phyloP scores from a whole-genome alignment of 1,140 invertebrate species.

The Dolichoris vasculosae region DNA sequence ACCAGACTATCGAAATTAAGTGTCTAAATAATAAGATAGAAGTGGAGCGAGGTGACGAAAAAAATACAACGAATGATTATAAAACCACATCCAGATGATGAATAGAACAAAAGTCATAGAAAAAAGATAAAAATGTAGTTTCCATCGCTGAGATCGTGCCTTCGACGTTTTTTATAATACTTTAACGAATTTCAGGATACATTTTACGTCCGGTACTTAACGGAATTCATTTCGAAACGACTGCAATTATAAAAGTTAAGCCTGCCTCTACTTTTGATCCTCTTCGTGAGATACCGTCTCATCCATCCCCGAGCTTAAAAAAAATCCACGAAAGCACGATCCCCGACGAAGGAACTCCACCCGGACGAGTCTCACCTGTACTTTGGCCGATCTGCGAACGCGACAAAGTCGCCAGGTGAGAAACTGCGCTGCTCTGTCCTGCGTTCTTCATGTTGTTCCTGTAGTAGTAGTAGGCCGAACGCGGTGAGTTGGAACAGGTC shows the following conservation, averaged over 20 bases:
- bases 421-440: slow-evolving; percentile 67
- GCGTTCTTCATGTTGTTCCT: slow-evolving; percentile 75
- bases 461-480: slow-evolving; percentile 87
- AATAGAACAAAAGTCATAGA: neutral
- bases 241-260: too few species aligned
- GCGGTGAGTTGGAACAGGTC: slow-evolving; percentile 80
- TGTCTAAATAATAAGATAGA: slow-evolving; percentile 23
- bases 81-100: neutral
- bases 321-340: neutral
- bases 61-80: neutral
- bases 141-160: neutral
- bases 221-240: too few species aligned
- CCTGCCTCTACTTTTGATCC: too few species aligned
- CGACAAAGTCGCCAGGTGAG: slow-evolving; percentile 71
- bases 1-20: slow-evolving; percentile 43
- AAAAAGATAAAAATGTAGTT: neutral
- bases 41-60: neutral
- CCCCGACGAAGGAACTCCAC: neutral
- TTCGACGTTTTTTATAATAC: neutral
- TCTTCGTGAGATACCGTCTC: too few species aligned
- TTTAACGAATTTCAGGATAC: neutral
- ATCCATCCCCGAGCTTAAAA: too few species aligned
- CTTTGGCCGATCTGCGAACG: slow-evolving; percentile 72
- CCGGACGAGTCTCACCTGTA: slow-evolving; percentile 59
- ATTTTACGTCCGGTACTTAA: neutral